Conservation (phyloP, 2,888 invertebrate genomes). For the Spialia ferax region DNA sequence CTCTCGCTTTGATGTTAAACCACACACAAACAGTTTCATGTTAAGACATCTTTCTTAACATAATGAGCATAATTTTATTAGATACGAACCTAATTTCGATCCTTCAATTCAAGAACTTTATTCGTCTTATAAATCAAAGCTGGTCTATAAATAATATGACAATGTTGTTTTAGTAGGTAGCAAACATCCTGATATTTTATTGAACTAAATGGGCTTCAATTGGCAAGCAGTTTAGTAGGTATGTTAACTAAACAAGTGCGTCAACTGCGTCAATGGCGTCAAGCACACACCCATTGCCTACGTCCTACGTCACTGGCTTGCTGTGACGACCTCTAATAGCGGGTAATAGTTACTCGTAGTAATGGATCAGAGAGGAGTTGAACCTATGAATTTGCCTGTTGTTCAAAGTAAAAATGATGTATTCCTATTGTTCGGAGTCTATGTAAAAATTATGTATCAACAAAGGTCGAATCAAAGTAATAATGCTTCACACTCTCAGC, state of each 20-base stretch:
- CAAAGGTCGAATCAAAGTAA: too few relatives aligned
- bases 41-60: too few relatives aligned
- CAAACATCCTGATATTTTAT: slow-evolving; percentile 57
- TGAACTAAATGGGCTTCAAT: slow-evolving; percentile 60
- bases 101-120: background rate
- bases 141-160: background rate
- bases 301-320: background rate
- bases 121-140: background rate
- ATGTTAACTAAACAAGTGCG: background rate
- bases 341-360: background rate
- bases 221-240: slow-evolving; percentile 35
- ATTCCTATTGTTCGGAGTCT: too few relatives aligned
- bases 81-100: too few relatives aligned
- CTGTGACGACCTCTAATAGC: background rate
- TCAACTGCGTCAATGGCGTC: slow-evolving; percentile 42
- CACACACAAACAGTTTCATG: too few relatives aligned
- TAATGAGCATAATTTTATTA: too few relatives aligned
- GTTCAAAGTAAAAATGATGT: too few relatives aligned
- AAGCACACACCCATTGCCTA: slow-evolving; percentile 46
- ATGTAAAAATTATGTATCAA: too few relatives aligned
- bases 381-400: background rate
- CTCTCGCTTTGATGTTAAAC: too few relatives aligned
- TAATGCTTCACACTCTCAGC: too few relatives aligned
- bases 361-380: background rate
- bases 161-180: background rate